Evolutionary conservation across 2,113 vertebrate genomes (phyloP).

Genomic region (Scomber scombrus): DNA sequence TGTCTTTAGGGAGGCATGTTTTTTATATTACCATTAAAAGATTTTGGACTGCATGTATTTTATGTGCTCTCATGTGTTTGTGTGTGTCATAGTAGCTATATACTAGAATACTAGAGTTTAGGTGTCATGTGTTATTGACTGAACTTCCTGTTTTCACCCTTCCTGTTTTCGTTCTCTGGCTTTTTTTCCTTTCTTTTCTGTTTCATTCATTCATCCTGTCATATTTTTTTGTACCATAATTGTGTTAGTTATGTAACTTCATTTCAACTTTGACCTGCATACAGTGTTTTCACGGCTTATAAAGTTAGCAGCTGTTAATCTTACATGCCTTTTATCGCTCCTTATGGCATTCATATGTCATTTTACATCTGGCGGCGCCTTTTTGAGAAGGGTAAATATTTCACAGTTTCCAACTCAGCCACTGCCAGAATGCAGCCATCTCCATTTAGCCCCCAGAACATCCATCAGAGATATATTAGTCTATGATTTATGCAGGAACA

Average conservation of each 20-base stretch:
- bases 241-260: too few species aligned
- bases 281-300: conserved; percentile 2
- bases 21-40: conserved; percentile 10
- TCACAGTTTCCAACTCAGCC: conserved; percentile 42
- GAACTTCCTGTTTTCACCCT: conserved; percentile 61
- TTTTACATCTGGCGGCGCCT: conserved; percentile 46
- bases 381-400: conserved; percentile 55
- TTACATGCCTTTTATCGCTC: conserved; percentile 8
- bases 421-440: conserved; percentile 27
- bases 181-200: conserved; percentile 12
- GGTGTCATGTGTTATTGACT: conserved; percentile 34
- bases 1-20: conserved; percentile 5
- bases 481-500: conserved; percentile 64
- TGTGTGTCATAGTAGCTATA: neutral
- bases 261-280: neutral
- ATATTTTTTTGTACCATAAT: too few species aligned
- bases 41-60: neutral
- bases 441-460: conserved; percentile 24
- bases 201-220: neutral
- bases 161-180: conserved; percentile 17
- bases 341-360: conserved; percentile 45
- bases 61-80: neutral
- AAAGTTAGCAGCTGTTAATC: conserved; percentile 24
- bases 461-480: conserved; percentile 55
- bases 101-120: neutral